These are phyloP conservation scores for Heliconius ethilla DNA, from an alignment of 2,888 invertebrate species.

Conservation along the genomic window DNA sequence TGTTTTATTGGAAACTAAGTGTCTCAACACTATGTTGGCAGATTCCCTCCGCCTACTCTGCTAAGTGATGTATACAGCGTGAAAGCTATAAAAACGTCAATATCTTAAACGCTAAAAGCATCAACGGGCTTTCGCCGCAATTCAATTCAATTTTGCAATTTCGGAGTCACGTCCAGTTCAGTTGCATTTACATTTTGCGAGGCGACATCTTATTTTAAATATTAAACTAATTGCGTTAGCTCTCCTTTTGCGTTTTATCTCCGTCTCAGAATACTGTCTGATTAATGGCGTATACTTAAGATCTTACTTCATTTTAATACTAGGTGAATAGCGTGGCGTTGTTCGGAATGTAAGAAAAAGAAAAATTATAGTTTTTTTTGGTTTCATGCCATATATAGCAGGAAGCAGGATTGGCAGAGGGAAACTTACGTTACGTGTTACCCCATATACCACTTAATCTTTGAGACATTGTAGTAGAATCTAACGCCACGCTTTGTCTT, in stretches of 20 bases:
- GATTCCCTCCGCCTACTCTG: too few species aligned
- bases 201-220: conserved; percentile 21
- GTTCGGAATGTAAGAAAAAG: background rate
- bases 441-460: too few species aligned
- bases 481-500: too few species aligned
- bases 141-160: conserved; percentile 19
- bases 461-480: too few species aligned
- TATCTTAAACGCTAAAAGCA: conserved; percentile 9
- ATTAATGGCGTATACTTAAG: conserved; percentile 2
- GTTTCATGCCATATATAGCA: too few species aligned
- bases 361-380: background rate
- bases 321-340: background rate
- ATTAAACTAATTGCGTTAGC: conserved; percentile 24
- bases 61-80: too few species aligned
- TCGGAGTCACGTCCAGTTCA: conserved; percentile 21
- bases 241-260: conserved; percentile 25
- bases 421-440: too few species aligned
- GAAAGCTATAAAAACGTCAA: background rate
- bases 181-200: conserved; percentile 25
- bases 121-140: background rate
- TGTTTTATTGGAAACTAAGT: too few species aligned
- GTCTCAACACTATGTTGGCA: too few species aligned
- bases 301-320: background rate
- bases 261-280: conserved; percentile 6
- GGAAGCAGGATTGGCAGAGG: too few species aligned